These are phyloP conservation scores for Delia radicum DNA, from an alignment of 1,140 invertebrate species.

Conservation along the genomic window DNA sequence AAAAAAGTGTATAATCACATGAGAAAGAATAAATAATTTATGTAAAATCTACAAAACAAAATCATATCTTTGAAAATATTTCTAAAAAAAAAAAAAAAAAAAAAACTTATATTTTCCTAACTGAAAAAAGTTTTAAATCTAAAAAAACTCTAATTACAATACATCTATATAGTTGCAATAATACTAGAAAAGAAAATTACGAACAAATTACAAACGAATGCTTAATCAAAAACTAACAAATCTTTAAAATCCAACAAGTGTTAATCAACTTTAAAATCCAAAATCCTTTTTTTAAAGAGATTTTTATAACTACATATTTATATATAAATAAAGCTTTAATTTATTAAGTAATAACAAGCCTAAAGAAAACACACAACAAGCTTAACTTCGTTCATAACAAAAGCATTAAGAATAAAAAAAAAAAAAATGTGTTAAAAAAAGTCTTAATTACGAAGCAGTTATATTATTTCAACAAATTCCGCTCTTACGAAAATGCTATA, in stretches of 20 bases:
- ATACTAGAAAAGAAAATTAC: background rate
- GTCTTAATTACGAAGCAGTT: no score
- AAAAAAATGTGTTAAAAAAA: no score
- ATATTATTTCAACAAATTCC: no score
- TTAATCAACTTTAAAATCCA: background rate
- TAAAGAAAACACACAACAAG: background rate
- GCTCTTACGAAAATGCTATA: no score
- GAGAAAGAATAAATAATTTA: no score
- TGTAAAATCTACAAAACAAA: background rate
- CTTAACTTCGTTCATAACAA: background rate
- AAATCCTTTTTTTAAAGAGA: no score
- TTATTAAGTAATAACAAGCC: background rate
- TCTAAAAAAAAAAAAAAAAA: background rate
- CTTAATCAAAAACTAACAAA: background rate
- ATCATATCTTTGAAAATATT: background rate
- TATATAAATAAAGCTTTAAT: background rate
- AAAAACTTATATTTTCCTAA: no score
- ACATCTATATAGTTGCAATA: background rate
- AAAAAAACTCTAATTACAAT: no score
- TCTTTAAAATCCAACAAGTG: background rate
- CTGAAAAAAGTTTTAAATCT: no score
- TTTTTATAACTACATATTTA: no score
- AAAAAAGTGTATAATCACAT: constrained; percentile 32
- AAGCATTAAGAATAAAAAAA: no score
- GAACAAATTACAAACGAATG: background rate